Base-by-base conservation (phyloP, 2,888 invertebrate species). In the Cantharis rustica region DNA sequence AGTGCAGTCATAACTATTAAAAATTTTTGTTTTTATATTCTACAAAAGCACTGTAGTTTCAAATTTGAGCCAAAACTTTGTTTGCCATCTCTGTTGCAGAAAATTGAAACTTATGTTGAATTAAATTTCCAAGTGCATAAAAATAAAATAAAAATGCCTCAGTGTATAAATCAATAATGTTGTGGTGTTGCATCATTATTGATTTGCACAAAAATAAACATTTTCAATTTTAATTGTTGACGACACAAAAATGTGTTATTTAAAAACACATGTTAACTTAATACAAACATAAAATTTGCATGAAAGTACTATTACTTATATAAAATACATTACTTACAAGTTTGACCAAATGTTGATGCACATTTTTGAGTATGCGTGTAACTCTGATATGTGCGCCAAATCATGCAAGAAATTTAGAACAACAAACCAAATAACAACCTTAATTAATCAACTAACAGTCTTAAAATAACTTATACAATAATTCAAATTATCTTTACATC, bases 361-460 rank as follows among this genome's bases (percentile, higher is more conserved):
- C 71, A 71, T 68, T 7, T n/a, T 31, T 13, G 16, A 66, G 16
- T 15, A 64, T 27, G 27, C 16, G 13, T 16, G 10, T 26, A 69
- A 68, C 47, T 62, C 47, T n/a, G 27, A 71, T 68, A 31, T 73
- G 76, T 75, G 75, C 66, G 76, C 70, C 79, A 61, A 72, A 63
- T 64, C 72, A 77, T 66, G 73, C 69, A 75, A 79, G 75, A 77
- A 71, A 71, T 75, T 75, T 69, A 69, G 75, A 75, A 61, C 68
- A 75, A 68, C 64, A 68, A 73, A 63, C 75, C 79, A 77, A 79
- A 77, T 80, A 81, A 81, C 81, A 83, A 83, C 81, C 80, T 80
- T 83, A 82, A 81, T 82, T 84, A 85, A 83, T 85, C 86, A 87
- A 86, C 87, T 86, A 87, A 87, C 87, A 88, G 87, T 87, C 87